These are phyloP conservation scores for Ibidorhyncha struthersii DNA, from an alignment of 2,113 vertebrate genomes.

Conservation along the genomic window DNA sequence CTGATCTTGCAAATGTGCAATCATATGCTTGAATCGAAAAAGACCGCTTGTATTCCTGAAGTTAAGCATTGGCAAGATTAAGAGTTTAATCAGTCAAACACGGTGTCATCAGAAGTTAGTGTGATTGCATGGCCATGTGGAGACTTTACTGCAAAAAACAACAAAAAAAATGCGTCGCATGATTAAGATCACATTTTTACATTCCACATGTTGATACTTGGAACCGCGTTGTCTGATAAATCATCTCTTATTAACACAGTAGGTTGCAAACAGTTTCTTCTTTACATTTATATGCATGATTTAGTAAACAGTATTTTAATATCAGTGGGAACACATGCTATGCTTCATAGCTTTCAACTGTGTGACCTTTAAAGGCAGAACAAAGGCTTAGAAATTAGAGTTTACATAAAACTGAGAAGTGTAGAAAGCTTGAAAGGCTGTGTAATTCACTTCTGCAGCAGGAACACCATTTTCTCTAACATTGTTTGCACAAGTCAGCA, in stretches of 20 bases:
- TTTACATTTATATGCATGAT: slow-evolving; percentile 39
- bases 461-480: slow-evolving; percentile 52
- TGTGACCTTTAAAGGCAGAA: slow-evolving; percentile 57
- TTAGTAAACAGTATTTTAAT: slow-evolving; percentile 58
- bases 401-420: slow-evolving; percentile 44
- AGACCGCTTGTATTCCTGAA: slow-evolving; percentile 32
- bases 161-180: neutral
- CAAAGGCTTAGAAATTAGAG: slow-evolving; percentile 59
- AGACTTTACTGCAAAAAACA: neutral
- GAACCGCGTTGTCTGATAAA: slow-evolving; percentile 25
- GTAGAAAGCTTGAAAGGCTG: slow-evolving; percentile 47
- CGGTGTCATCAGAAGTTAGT: slow-evolving; percentile 22
- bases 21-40: slow-evolving; percentile 40
- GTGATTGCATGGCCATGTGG: neutral
- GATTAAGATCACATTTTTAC: slow-evolving; percentile 35
- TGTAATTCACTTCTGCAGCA: slow-evolving; percentile 44
- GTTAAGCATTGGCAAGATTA: slow-evolving; percentile 23
- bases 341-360: slow-evolving; percentile 49
- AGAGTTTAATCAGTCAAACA: slow-evolving; percentile 54
- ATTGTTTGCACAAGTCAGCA: slow-evolving; percentile 50
- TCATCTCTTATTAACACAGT: slow-evolving; percentile 12
- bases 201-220: slow-evolving; percentile 44
- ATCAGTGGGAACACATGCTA: slow-evolving; percentile 23
- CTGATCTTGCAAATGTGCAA: slow-evolving; percentile 55
- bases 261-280: slow-evolving; percentile 49